These are phyloP conservation scores for Pungitius pungitius DNA, from an alignment of 2,113 vertebrate genomes.

Conservation along the genomic window DNA sequence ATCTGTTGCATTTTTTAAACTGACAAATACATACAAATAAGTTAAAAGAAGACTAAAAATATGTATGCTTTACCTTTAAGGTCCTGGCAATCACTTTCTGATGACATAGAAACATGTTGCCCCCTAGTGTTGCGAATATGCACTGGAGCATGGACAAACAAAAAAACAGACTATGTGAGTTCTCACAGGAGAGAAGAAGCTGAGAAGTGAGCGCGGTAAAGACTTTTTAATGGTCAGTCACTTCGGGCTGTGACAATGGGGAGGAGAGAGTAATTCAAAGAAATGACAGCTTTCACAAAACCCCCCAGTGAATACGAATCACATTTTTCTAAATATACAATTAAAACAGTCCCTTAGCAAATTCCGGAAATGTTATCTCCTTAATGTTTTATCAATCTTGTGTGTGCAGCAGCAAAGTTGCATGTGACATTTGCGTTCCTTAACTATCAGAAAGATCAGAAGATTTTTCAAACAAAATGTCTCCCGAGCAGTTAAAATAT, in stretches of 20 bases:
- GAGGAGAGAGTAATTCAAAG: not conserved
- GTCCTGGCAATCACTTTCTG: conserved; percentile 14
- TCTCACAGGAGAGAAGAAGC: not conserved
- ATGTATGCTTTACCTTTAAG: conserved; percentile 48
- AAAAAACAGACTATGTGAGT: not conserved
- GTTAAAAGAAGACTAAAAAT: conserved; percentile 40
- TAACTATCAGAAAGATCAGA: not conserved
- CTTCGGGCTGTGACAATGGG: conserved; percentile 20
- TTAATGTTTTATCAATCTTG: not conserved
- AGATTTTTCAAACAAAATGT: not conserved
- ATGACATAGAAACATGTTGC: conserved; percentile 67
- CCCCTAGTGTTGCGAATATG: conserved; percentile 71
- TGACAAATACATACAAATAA: conserved; percentile 62
- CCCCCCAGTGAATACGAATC: not conserved
- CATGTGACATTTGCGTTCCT: not conserved
- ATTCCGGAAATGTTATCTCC: not conserved
- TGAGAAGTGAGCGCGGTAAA: conserved; percentile 5
- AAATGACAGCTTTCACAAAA: conserved; percentile 13
- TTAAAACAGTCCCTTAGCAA: conserved; percentile 1
- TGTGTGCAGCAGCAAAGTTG: not conserved
- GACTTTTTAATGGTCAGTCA: conserved; percentile 24
- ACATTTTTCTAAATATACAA: conserved; percentile 6
- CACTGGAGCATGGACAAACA: conserved; percentile 6
- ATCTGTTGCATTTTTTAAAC: conserved; percentile 31
- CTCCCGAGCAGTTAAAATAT: conserved; percentile 18